A percentile compares a stretch with the other conserved stretches of the same genome.
Evolutionary conservation across 2,113 vertebrate genomes (phyloP).

Genomic region (Toxotes chatareus): DNA sequence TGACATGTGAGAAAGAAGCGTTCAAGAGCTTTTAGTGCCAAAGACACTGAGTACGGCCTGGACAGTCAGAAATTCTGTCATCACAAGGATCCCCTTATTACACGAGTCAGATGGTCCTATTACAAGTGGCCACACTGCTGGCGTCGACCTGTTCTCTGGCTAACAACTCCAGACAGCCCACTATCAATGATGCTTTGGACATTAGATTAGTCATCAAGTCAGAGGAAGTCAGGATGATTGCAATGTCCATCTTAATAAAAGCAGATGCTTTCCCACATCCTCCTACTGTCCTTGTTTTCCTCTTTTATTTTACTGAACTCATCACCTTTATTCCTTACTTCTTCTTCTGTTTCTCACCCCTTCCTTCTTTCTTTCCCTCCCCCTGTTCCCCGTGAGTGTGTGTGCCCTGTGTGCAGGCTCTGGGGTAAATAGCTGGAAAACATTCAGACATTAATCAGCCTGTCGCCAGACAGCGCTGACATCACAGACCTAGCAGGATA

Average conservation of each 20-base stretch:
- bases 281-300: background rate
- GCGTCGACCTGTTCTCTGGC: slow-evolving; percentile 6
- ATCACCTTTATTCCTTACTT: too few relatives aligned
- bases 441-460: slow-evolving; percentile 84
- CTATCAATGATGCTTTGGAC: slow-evolving; percentile 44
- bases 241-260: slow-evolving; percentile 61
- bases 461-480: slow-evolving; percentile 81
- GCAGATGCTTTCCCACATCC: slow-evolving; percentile 33
- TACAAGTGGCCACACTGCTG: slow-evolving; percentile 14
- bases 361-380: background rate
- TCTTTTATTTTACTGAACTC: background rate
- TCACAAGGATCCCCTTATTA: slow-evolving; percentile 42
- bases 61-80: slow-evolving; percentile 50
- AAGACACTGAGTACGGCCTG: background rate
- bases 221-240: slow-evolving; percentile 60
- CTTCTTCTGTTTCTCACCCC: background rate
- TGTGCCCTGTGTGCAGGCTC: slow-evolving; percentile 43
- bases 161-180: slow-evolving; percentile 43
- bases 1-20: slow-evolving; percentile 20
- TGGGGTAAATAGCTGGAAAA: slow-evolving; percentile 78
- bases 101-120: slow-evolving; percentile 47
- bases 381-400: background rate
- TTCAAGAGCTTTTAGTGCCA: slow-evolving; percentile 26
- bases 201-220: slow-evolving; percentile 59
- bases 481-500: slow-evolving; percentile 76